Conservation (phyloP, 2,888 invertebrate genomes). For the Morpho helenor region DNA sequence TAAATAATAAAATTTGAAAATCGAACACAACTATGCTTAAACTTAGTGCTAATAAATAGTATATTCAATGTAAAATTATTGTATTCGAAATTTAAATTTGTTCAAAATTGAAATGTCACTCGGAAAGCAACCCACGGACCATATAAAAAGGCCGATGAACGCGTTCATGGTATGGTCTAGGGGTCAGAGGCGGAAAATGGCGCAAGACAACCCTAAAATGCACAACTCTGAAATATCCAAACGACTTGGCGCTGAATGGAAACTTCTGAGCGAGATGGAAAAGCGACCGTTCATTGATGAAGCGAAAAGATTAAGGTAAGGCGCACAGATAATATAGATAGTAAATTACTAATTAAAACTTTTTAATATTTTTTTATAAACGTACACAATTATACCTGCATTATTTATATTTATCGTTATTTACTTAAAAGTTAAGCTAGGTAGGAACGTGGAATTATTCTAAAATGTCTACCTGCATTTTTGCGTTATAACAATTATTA, state of each 20-base stretch:
- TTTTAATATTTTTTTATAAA: too few relatives aligned
- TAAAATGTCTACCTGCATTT: too few relatives aligned
- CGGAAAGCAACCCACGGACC: constrained; percentile 79
- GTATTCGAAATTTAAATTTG: constrained; percentile 3
- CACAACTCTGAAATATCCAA: constrained; percentile 95
- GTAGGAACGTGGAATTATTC: too few relatives aligned
- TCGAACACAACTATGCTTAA: not conserved
- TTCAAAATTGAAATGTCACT: constrained; percentile 50
- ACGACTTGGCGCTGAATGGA: constrained; percentile 93
- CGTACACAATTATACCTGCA: too few relatives aligned
- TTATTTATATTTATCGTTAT: too few relatives aligned
- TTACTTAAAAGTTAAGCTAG: too few relatives aligned
- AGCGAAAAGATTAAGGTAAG: constrained; percentile 91
- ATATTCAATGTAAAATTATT: constrained; percentile 4
- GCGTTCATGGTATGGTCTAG: constrained; percentile 97
- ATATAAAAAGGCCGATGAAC: constrained; percentile 97
- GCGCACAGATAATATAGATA: not conserved
- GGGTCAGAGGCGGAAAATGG: constrained; percentile 93
- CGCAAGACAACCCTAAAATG: constrained; percentile 96
- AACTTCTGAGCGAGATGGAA: constrained; percentile 90
- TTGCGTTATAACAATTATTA: too few relatives aligned
- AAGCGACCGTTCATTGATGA: constrained; percentile 95
- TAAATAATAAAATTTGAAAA: not conserved
- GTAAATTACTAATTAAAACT: too few relatives aligned
- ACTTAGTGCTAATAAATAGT: constrained; percentile 1